phyloP scores from a whole-genome alignment of 2,888 invertebrate species.

The Campoplex capitator region DNA sequence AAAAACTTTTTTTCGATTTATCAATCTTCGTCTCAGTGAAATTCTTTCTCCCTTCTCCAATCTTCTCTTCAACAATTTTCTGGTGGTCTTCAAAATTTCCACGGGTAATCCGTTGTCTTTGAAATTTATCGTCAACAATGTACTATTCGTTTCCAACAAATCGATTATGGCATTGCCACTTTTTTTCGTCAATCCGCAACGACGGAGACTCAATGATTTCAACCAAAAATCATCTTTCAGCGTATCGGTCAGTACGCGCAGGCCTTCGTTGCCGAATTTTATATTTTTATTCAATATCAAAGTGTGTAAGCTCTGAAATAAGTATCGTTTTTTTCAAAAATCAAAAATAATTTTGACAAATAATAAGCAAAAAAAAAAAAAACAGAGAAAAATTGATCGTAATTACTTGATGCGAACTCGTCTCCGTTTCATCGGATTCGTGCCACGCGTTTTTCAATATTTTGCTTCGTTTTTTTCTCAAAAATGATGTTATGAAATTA shows the following conservation, averaged over 20 bases:
- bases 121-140: conserved; percentile 70
- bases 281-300: conserved; percentile 73
- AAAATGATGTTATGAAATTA: conserved; percentile 36
- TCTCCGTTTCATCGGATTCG: conserved; percentile 29
- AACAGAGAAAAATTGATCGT: not conserved
- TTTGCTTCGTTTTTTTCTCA: conserved; percentile 63
- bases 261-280: conserved; percentile 71
- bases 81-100: conserved; percentile 59
- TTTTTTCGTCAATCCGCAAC: conserved; percentile 72
- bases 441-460: conserved; percentile 69
- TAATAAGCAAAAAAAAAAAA: too few relatives aligned
- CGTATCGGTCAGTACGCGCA: conserved; percentile 54
- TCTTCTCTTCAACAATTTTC: conserved; percentile 66
- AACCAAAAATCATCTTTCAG: conserved; percentile 73
- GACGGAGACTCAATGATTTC: conserved; percentile 69
- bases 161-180: conserved; percentile 68
- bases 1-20: conserved; percentile 43
- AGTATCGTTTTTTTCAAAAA: conserved; percentile 1
- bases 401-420: conserved; percentile 33
- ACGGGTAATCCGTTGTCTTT: conserved; percentile 69
- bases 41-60: conserved; percentile 54
- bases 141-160: conserved; percentile 71
- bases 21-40: conserved; percentile 43
- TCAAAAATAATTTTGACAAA: not conserved
- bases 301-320: conserved; percentile 69